Conservation (phyloP, 2,797 vertebrate species). For the Sciaenops ocellatus region DNA sequence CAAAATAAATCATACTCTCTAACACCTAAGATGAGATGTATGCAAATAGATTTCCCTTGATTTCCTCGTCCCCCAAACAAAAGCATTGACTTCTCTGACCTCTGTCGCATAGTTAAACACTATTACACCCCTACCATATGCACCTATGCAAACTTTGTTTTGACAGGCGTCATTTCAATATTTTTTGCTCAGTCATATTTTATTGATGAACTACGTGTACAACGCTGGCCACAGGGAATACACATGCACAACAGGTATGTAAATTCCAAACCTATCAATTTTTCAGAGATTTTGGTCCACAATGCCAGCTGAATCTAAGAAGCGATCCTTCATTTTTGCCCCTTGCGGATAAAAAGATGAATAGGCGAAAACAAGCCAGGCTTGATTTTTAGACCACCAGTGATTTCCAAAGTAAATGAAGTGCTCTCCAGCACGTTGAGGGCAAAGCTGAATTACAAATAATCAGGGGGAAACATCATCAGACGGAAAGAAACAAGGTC, state of each 20-base stretch:
- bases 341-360: slow-evolving; percentile 69
- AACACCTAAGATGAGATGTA: slow-evolving; percentile 37
- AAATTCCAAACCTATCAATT: slow-evolving; percentile 72
- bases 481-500: slow-evolving; percentile 73
- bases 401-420: slow-evolving; percentile 66
- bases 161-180: slow-evolving; percentile 47
- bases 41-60: slow-evolving; percentile 55
- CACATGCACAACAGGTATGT: slow-evolving; percentile 66
- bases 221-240: slow-evolving; percentile 47
- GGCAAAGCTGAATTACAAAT: slow-evolving; percentile 75
- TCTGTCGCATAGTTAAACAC: slow-evolving; percentile 39
- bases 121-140: not conserved
- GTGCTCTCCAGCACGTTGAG: slow-evolving; percentile 53
- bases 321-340: slow-evolving; percentile 64
- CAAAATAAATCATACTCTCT: slow-evolving; percentile 60
- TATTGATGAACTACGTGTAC: slow-evolving; percentile 66
- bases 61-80: slow-evolving; percentile 29
- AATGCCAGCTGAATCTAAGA: slow-evolving; percentile 51
- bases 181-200: slow-evolving; percentile 66
- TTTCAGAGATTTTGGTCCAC: slow-evolving; percentile 65
- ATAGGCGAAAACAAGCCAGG: slow-evolving; percentile 55
- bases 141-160: slow-evolving; percentile 47
- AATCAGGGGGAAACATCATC: slow-evolving; percentile 68
- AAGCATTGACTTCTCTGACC: slow-evolving; percentile 57
- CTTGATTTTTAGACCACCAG: slow-evolving; percentile 65